These are phyloP conservation scores for Agrilus planipennis DNA, from an alignment of 1,140 invertebrate genomes.

Conservation along the genomic window DNA sequence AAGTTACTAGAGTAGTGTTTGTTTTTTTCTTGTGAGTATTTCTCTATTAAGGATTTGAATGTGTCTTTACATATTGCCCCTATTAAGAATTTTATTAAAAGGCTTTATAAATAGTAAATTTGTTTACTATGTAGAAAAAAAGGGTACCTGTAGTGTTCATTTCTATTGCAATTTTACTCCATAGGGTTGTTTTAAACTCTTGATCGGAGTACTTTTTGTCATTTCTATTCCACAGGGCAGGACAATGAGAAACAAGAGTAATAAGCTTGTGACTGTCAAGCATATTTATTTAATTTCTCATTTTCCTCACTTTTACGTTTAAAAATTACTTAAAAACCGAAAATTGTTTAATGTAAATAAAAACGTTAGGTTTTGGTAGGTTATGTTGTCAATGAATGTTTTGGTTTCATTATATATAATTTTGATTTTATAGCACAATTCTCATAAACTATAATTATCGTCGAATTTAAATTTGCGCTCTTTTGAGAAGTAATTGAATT, in stretches of 20 bases:
- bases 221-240: slow-evolving; percentile 19
- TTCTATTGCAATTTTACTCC: slow-evolving; percentile 13
- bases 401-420: too few relatives aligned
- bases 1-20: slow-evolving; percentile 15
- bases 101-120: not conserved
- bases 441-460: too few relatives aligned
- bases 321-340: too few relatives aligned
- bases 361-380: too few relatives aligned
- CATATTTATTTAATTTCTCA: not conserved
- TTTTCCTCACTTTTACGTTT: too few relatives aligned
- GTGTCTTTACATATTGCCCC: slow-evolving; percentile 14
- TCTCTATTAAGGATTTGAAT: slow-evolving; percentile 18
- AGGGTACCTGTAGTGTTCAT: slow-evolving; percentile 16
- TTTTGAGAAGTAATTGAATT: too few relatives aligned
- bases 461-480: too few relatives aligned
- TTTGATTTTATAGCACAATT: too few relatives aligned
- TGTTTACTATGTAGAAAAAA: too few relatives aligned
- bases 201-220: slow-evolving; percentile 15
- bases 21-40: slow-evolving; percentile 20
- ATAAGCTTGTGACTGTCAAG: slow-evolving; percentile 9
- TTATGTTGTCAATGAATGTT: too few relatives aligned
- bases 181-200: slow-evolving; percentile 14
- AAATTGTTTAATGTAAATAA: too few relatives aligned
- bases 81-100: slow-evolving; percentile 1
- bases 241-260: slow-evolving; percentile 12